A percentile compares a stretch with the other conserved stretches of the same genome.
Conservation (phyloP, 2,888 invertebrate species). For the Tetramorium bicarinatum region DNA sequence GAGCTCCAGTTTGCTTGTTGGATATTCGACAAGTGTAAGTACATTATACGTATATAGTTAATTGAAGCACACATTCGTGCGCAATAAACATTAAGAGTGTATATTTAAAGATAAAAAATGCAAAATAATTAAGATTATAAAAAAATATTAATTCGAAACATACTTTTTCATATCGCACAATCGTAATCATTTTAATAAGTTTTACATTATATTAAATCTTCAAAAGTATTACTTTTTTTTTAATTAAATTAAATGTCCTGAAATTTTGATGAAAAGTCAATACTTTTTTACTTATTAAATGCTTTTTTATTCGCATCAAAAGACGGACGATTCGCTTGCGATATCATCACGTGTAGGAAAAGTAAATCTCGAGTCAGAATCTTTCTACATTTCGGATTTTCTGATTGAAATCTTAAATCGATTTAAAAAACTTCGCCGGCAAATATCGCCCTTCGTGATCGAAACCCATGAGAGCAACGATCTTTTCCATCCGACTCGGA, state of each 20-base stretch:
- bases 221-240: not conserved
- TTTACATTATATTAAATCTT: not conserved
- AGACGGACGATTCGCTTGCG: conserved; percentile 26
- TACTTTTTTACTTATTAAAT: conserved; percentile 13
- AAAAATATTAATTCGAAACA: not conserved
- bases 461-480: conserved; percentile 8
- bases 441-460: conserved; percentile 12
- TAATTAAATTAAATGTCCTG: not conserved
- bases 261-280: not conserved
- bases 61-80: not conserved
- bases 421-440: conserved; percentile 28
- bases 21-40: not conserved
- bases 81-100: not conserved
- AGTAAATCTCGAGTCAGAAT: conserved; percentile 6
- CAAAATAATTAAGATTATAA: too few species aligned
- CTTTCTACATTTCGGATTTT: conserved; percentile 36
- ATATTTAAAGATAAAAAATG: too few species aligned
- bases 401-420: conserved; percentile 48
- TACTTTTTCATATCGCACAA: not conserved
- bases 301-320: conserved; percentile 16
- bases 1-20: not conserved
- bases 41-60: not conserved
- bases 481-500: conserved; percentile 3
- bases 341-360: conserved; percentile 14
- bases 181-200: not conserved